Conservation (phyloP, 2,113 vertebrate genomes). For the Uria lomvia region DNA sequence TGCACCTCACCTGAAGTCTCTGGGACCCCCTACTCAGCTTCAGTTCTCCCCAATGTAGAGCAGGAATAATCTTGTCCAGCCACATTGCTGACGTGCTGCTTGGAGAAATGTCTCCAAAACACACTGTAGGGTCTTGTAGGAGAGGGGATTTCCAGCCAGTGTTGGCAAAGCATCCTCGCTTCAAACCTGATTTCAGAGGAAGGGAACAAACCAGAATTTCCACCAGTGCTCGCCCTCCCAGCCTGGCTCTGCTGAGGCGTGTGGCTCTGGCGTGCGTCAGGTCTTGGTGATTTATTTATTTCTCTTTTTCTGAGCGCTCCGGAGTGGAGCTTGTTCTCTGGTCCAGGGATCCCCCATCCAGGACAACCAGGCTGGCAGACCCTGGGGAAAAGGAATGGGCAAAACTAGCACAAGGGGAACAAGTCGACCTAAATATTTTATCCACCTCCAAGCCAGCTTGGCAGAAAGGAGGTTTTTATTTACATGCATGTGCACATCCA, state of each 20-base stretch:
- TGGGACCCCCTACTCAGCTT: accelerated
- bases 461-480: not conserved
- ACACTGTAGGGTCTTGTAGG: not conserved
- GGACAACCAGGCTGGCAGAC: not conserved
- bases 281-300: not conserved
- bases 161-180: not conserved
- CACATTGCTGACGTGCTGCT: accelerated
- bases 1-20: not conserved
- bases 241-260: not conserved
- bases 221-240: not conserved
- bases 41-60: not conserved
- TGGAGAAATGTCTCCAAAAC: not conserved
- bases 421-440: not conserved
- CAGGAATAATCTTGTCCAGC: not conserved
- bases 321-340: not conserved
- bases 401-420: not conserved
- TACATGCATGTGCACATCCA: not conserved
- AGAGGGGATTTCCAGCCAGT: not conserved
- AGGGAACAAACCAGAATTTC: not conserved
- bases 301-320: not conserved
- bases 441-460: not conserved
- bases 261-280: not conserved
- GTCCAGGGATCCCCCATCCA: not conserved
- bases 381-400: not conserved
- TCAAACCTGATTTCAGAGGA: not conserved